These are phyloP conservation scores for Lepidocolaptes lacrymiger DNA, from an alignment of 2,797 vertebrate species.

Conservation along the genomic window DNA sequence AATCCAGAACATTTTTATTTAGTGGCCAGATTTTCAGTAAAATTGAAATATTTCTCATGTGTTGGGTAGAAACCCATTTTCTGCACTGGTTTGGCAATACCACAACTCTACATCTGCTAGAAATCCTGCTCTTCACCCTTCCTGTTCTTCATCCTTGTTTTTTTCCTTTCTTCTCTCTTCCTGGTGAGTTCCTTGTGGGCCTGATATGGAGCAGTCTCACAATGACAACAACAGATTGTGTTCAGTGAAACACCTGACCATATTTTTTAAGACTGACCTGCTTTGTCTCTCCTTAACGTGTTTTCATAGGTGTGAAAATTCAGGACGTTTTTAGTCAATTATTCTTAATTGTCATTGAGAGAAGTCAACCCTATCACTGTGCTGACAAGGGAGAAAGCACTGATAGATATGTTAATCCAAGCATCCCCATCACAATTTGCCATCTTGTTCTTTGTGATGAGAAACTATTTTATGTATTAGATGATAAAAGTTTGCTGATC, in stretches of 20 bases:
- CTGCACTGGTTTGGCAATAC: background rate
- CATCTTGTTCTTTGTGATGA: background rate
- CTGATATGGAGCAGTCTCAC: background rate
- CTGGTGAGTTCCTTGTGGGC: background rate
- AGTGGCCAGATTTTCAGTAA: background rate
- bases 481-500: background rate
- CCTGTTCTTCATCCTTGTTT: background rate
- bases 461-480: background rate
- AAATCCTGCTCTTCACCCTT: background rate
- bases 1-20: background rate
- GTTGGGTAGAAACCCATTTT: background rate
- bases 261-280: background rate
- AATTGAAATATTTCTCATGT: background rate
- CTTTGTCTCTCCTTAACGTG: background rate
- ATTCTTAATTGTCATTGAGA: background rate
- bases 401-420: background rate
- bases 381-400: background rate
- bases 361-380: background rate
- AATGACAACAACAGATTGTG: background rate
- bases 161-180: background rate
- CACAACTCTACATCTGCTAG: background rate
- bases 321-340: background rate
- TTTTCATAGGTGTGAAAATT: background rate
- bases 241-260: background rate
- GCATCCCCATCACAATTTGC: background rate